Base-by-base conservation (phyloP, 1,140 invertebrate species). In the Drosophila oshimai region DNA sequence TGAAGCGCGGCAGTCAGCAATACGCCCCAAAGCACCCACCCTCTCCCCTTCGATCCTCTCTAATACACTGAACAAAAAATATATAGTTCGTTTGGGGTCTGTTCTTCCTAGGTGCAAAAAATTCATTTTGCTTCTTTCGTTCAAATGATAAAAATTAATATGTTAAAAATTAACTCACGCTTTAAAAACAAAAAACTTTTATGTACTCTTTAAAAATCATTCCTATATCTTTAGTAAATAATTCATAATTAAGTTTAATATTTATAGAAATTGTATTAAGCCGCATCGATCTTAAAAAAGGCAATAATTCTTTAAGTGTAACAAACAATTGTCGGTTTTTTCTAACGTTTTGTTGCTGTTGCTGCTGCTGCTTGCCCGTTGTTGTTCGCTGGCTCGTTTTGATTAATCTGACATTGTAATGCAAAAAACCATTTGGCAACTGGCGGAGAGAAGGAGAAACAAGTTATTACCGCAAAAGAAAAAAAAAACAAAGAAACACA, bases 351-450 rank as follows among this genome's bases (percentile, higher is more conserved):
- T 76, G 50, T 36, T 20, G 29, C 17, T 34, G 33, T 45, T 47
- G 44, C 46, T 65, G 29, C 34, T 36, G 29, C 18, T 75, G 53
- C 37, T 28, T 42, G 58, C 58, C 33, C 53, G 53, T 42, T 75
- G 65, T 53, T 80, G 61, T 74, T 74, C 45, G 76, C 47, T 76
- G 60, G 77, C 71, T 84, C 81, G 72, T 86, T 87, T 87, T 87
- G 81, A 87, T 87, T 87, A 87, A 87, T 87, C 81, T 87, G 83
- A 87, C 81, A 81, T 87, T 87, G 81, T 87, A 87, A 87, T 87
- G 81, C 81, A 87, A 87, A 87, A 87, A 87, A 77, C 68, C 76
- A 87, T 87, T 86, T 87, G 81, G 67, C 76, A 83, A 62, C 53
- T 55, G 78, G 12, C 44, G 58, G 47, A 53, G 46, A 47, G 51